Evolutionary conservation across 2,888 invertebrate species (phyloP).

Genomic region (Lycocerus yunnanus): DNA sequence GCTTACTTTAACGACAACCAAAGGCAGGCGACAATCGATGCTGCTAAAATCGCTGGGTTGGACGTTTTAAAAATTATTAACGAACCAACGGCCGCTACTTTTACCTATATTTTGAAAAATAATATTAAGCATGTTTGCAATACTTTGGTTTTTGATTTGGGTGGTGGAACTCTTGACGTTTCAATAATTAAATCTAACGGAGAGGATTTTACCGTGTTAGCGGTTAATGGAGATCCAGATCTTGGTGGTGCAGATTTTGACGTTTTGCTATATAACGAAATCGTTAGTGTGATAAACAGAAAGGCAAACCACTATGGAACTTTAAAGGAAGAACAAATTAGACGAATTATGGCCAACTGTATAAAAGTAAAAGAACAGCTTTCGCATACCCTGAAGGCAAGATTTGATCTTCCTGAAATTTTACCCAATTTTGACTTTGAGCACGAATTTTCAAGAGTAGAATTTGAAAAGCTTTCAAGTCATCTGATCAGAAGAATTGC

Average conservation of each 20-base stretch:
- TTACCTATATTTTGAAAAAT: constrained; percentile 24
- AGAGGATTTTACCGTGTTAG: constrained; percentile 20
- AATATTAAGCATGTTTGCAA: constrained; percentile 9
- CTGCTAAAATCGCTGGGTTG: constrained; percentile 25
- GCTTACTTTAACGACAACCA: constrained; percentile 32
- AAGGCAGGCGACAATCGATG: constrained; percentile 30
- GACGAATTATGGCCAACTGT: constrained; percentile 21
- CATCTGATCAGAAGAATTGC: constrained; percentile 19
- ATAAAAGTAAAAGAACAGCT: constrained; percentile 25
- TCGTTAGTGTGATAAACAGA: constrained; percentile 5
- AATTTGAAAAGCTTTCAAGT: constrained; percentile 24
- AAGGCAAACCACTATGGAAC: constrained; percentile 3
- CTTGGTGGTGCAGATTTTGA: constrained; percentile 32
- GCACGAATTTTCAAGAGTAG: constrained; percentile 10
- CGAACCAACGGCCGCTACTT: constrained; percentile 30
- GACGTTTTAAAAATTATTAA: constrained; percentile 25
- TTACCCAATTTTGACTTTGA: constrained; percentile 12
- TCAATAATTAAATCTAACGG: constrained; percentile 18
- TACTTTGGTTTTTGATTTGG: constrained; percentile 30
- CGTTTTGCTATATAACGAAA: constrained; percentile 9
- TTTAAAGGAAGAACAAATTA: constrained; percentile 2
- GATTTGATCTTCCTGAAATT: constrained; percentile 15
- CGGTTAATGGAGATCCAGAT: constrained; percentile 25
- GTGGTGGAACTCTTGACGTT: constrained; percentile 32
- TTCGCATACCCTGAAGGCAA: constrained; percentile 6